These are phyloP conservation scores for Sebastes cheni DNA, from an alignment of 2,797 vertebrate species.

Conservation along the genomic window DNA sequence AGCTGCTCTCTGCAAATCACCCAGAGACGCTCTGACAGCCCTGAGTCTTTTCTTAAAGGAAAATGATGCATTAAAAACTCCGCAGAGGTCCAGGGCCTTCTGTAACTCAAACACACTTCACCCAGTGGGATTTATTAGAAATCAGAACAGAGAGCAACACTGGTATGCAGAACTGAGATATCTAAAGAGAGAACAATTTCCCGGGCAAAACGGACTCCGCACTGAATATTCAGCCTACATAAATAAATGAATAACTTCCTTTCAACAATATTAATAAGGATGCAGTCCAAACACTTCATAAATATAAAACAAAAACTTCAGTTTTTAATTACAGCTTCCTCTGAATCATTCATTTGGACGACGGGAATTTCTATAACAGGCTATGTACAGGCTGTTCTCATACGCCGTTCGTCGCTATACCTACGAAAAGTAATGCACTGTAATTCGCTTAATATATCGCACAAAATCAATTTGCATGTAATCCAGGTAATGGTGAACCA, in stretches of 20 bases:
- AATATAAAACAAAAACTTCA: neutral
- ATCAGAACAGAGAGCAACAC: conserved; percentile 28
- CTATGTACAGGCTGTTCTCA: no score
- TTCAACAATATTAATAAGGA: neutral
- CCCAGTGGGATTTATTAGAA: conserved; percentile 56
- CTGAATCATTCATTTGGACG: neutral
- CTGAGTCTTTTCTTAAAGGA: conserved; percentile 65
- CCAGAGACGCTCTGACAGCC: conserved; percentile 66
- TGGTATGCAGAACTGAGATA: conserved; percentile 1
- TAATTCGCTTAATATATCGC: no score
- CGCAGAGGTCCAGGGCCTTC: conserved; percentile 54
- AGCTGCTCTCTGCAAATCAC: conserved; percentile 74
- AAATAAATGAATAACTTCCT: neutral
- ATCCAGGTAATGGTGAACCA: no score
- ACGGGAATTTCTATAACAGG: neutral
- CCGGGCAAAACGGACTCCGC: neutral
- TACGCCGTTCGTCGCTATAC: no score
- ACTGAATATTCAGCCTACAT: neutral
- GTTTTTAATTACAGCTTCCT: neutral
- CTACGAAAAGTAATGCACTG: no score
- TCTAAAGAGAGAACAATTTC: neutral
- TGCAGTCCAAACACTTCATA: neutral
- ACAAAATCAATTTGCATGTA: no score
- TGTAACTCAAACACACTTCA: conserved; percentile 61
- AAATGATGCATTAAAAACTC: conserved; percentile 70